Evolutionary conservation across 2,888 invertebrate species (phyloP).

Genomic region (Mesochorus sp.): DNA sequence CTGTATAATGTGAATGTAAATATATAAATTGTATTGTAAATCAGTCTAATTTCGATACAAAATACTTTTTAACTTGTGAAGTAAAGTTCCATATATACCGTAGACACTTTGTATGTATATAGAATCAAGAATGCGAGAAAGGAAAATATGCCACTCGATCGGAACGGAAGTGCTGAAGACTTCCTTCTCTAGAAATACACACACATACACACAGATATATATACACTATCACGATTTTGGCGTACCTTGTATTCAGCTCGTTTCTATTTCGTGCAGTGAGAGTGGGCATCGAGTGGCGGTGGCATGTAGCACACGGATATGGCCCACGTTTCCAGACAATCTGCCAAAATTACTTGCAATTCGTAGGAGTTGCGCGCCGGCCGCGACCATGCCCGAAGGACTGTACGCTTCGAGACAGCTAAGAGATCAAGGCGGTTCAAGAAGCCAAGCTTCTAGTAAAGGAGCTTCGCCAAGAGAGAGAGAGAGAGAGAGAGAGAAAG

Average conservation of each 20-base stretch:
- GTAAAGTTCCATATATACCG: background rate
- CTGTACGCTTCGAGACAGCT: conserved; percentile 23
- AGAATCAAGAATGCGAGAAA: too few species aligned
- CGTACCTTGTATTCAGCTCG: conserved; percentile 43
- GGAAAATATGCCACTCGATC: too few species aligned
- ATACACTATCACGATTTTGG: conserved; percentile 4
- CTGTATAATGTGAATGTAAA: too few species aligned
- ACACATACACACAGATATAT: too few species aligned
- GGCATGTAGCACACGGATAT: conserved; percentile 40
- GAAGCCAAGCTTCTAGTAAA: conserved; percentile 37
- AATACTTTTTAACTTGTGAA: background rate
- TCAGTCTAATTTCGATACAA: background rate
- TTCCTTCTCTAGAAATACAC: too few species aligned
- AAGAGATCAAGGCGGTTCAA: conserved; percentile 42
- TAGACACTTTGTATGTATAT: background rate
- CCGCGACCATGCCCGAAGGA: conserved; percentile 22
- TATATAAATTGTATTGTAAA: background rate
- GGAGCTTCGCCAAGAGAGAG: background rate
- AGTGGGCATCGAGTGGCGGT: conserved; percentile 6
- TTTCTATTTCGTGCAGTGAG: conserved; percentile 11
- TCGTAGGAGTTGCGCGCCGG: conserved; percentile 36
- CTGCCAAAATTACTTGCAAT: conserved; percentile 57
- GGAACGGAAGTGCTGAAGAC: too few species aligned
- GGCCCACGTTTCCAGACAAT: conserved; percentile 50
- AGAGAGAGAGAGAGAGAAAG: background rate